A percentile compares a stretch with the other conserved stretches of the same genome.
Evolutionary conservation across 2,888 invertebrate genomes (phyloP).

Genomic region (Pegoplata infirma): DNA sequence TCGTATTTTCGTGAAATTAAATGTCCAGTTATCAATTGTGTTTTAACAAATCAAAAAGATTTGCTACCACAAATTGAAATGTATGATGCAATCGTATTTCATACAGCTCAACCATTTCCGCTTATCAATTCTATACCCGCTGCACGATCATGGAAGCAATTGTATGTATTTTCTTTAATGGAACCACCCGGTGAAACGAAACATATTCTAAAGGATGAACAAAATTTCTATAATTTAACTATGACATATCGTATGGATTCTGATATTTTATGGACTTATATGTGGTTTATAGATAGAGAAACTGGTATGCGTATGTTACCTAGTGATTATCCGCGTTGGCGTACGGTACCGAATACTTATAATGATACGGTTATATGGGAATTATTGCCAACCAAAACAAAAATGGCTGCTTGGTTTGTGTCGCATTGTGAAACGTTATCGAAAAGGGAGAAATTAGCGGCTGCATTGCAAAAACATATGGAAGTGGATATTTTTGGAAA

Average conservation of each 20-base stretch:
- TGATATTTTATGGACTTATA: slow-evolving; percentile 79
- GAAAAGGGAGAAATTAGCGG: slow-evolving; percentile 77
- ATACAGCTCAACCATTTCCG: slow-evolving; percentile 77
- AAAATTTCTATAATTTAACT: slow-evolving; percentile 80
- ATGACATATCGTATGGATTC: slow-evolving; percentile 81
- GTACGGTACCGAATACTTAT: slow-evolving; percentile 64
- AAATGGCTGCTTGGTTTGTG: slow-evolving; percentile 81
- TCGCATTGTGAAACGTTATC: slow-evolving; percentile 80
- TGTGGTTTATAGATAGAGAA: slow-evolving; percentile 70
- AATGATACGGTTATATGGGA: slow-evolving; percentile 65
- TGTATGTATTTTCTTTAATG: slow-evolving; percentile 79
- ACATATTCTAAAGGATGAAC: slow-evolving; percentile 72
- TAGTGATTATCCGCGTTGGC: slow-evolving; percentile 68
- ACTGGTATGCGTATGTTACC: slow-evolving; percentile 72
- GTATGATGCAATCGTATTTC: slow-evolving; percentile 80
- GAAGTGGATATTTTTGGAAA: slow-evolving; percentile 82
- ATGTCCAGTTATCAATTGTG: slow-evolving; percentile 78
- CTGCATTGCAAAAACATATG: slow-evolving; percentile 80
- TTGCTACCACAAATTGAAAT: slow-evolving; percentile 72
- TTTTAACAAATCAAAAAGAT: slow-evolving; percentile 76
- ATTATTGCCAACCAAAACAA: slow-evolving; percentile 75
- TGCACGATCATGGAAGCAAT: slow-evolving; percentile 76
- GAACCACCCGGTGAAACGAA: slow-evolving; percentile 78
- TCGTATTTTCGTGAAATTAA: slow-evolving; percentile 69
- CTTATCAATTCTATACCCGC: slow-evolving; percentile 73